A percentile compares a stretch with the other conserved stretches of the same genome.
Evolutionary conservation across 2,797 vertebrate species (phyloP).

Genomic region (Acanthurus lineatus): DNA sequence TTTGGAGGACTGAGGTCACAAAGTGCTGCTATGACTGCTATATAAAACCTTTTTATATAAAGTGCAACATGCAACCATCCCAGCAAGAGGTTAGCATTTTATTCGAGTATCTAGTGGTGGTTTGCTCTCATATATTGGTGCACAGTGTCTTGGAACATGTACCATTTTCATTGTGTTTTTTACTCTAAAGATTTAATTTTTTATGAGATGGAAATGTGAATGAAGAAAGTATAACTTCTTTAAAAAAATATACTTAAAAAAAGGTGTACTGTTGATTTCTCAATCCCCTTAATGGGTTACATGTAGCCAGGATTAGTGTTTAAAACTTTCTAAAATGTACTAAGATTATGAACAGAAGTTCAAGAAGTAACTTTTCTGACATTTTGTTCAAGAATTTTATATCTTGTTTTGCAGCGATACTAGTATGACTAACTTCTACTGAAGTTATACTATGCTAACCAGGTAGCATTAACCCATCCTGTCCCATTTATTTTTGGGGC

Average conservation of each 20-base stretch:
- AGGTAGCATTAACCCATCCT: no score
- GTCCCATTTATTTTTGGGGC: no score
- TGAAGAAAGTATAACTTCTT: not conserved
- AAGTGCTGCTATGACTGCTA: not conserved
- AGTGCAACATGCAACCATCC: not conserved
- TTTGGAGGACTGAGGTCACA: slow-evolving; percentile 16
- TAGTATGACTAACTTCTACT: no score
- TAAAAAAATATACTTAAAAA: not conserved
- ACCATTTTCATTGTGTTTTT: not conserved
- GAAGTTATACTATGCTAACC: no score
- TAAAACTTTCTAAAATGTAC: no score
- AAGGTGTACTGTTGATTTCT: not conserved
- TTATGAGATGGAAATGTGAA: not conserved
- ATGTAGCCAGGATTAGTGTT: no score
- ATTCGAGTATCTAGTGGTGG: not conserved
- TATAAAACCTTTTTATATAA: not conserved
- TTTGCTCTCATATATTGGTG: not conserved
- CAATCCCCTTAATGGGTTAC: not conserved
- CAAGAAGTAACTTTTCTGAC: no score
- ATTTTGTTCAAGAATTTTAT: no score
- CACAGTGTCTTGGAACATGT: not conserved
- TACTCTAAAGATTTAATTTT: not conserved
- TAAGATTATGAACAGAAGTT: no score
- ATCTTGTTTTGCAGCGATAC: no score
- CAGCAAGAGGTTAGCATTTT: not conserved